phyloP scores from a whole-genome alignment of 2,797 vertebrate species.

The Alca torda region DNA sequence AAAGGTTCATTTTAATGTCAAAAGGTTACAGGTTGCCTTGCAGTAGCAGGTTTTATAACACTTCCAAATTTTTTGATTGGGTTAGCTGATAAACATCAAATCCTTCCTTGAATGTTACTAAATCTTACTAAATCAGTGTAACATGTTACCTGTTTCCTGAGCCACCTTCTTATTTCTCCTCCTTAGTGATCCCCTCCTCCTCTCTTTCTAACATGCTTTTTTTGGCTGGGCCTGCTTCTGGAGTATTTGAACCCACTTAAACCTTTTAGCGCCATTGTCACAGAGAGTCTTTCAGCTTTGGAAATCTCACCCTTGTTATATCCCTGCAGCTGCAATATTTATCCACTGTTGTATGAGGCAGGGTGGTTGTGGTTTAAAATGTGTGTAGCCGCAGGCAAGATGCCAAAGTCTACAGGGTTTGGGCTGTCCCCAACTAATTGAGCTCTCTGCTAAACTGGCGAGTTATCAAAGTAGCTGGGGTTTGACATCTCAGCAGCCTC shows the following conservation, averaged over 20 bases:
- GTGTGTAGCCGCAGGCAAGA: background rate
- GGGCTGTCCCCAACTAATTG: background rate
- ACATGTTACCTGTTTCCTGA: background rate
- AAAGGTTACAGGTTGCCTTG: background rate
- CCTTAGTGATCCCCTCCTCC: background rate
- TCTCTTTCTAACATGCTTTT: background rate
- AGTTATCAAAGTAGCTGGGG: background rate
- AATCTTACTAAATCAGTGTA: background rate
- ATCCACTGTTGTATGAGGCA: background rate
- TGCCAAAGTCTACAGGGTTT: constrained; percentile 23
- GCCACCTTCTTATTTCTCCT: background rate
- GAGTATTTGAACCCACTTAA: background rate
- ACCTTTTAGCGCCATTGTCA: constrained; percentile 1
- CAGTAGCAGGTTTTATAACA: background rate
- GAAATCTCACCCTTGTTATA: background rate
- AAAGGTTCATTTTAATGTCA: background rate
- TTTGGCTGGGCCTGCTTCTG: background rate
- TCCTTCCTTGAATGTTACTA: background rate
- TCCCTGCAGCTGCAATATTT: background rate
- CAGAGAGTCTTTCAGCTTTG: background rate
- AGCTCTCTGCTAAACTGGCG: background rate
- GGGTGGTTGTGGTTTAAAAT: background rate
- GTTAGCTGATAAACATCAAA: background rate
- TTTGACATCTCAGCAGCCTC: constrained; percentile 1
- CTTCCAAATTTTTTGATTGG: background rate